These are phyloP conservation scores for Campoletis sonorensis DNA, from an alignment of 1,140 invertebrate genomes.

Conservation along the genomic window DNA sequence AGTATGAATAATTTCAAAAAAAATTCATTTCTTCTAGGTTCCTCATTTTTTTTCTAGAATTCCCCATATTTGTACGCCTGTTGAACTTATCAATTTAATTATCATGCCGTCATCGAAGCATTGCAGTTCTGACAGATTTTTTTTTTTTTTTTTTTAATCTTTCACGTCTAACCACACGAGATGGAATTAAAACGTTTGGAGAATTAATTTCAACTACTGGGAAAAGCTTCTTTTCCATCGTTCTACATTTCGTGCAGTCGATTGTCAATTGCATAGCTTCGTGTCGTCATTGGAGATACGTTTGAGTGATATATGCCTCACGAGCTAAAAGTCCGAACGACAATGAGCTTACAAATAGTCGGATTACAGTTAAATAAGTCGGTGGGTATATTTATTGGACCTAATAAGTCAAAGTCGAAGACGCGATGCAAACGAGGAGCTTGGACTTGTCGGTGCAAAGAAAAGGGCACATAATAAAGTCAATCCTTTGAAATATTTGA, in stretches of 20 bases:
- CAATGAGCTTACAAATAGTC: conserved; percentile 7
- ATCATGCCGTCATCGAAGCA: too few relatives aligned
- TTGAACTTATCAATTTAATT: too few relatives aligned
- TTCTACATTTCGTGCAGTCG: background rate
- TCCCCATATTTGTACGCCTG: too few relatives aligned
- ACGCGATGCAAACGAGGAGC: background rate
- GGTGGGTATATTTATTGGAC: background rate
- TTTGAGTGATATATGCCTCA: background rate
- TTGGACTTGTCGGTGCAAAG: background rate
- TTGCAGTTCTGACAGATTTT: too few relatives aligned
- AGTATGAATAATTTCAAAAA: too few relatives aligned
- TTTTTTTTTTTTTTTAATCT: too few relatives aligned
- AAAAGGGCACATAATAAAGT: background rate
- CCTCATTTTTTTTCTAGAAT: too few relatives aligned
- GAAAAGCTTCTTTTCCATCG: background rate
- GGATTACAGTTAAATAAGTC: background rate
- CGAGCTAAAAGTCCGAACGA: background rate
- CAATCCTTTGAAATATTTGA: background rate
- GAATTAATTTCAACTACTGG: background rate
- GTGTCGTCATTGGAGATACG: background rate
- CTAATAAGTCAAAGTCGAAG: background rate
- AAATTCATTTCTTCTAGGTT: too few relatives aligned
- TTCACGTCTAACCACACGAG: too few relatives aligned
- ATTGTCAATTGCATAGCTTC: background rate
- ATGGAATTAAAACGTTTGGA: too few relatives aligned